Base-by-base conservation (phyloP, 2,888 invertebrate species). In the Pheosia gnoma region DNA sequence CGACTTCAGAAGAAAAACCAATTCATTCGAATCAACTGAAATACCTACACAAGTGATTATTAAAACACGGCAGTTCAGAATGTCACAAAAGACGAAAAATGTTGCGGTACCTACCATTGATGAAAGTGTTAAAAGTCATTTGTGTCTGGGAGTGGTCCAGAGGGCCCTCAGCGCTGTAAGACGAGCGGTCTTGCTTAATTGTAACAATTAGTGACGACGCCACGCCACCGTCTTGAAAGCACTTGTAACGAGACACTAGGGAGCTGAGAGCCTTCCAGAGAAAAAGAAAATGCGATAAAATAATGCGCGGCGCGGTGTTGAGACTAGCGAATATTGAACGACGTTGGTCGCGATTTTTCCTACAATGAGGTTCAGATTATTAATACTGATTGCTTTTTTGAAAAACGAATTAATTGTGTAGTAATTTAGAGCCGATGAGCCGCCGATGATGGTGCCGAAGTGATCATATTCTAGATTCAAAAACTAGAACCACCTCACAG, bases 101-200 rank as follows among this genome's bases (percentile, higher is more conserved):
- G 8, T 47, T 8, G 10, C 47, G 11, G n/a, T n/a, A 4, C 11
- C 6, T 7, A 45, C 10, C 47, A n/a, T 47, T 47, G n/a, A 11
- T 47, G n/a, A 51, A 51, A 51, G 25, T 51, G 51, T 51, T 53
- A 53, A 10, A 4, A 53, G 53, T 53, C 53, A 53, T 53, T 53
- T 37, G 37, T 25, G 53, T 7, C 53, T 53, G 36, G 5, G 25
- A 53, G 53, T 1, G 37, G 37, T 10, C 10, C 53, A 37, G 53
- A 37, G 53, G 53, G 53, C 53, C 5, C 51, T 51, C 47, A n/a
- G 47, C 47, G 8, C 13, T 25, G 37, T 53, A 53, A 53, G 53
- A 53, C 53, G 37, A 53, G 53, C n/a, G 11, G 53, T 37, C 37
- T 37, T 9, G 10, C 37, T 53, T 53, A 53, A 37, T 53, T 53